Evolutionary conservation across 2,888 invertebrate genomes (phyloP), one percentile per base, ranked within the genome.

Genomic region (Drosophila yooni): DNA sequence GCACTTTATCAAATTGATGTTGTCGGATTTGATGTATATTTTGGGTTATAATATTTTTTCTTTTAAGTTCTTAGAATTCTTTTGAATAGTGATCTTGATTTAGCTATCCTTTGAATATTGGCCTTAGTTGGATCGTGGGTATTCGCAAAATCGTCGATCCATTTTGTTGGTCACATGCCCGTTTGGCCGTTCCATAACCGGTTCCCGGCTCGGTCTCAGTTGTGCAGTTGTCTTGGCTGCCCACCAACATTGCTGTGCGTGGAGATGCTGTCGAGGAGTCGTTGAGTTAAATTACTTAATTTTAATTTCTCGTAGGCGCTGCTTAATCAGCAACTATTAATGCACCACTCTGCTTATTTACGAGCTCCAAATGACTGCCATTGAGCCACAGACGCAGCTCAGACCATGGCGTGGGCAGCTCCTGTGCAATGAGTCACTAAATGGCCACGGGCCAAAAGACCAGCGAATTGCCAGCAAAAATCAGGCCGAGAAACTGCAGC

Each of bases 241-340:
- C 71, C 68, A 71, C 79, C 74, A 59, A 81, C 80, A 59, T 70
- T 27, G 27, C 21, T 46, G 18, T 21, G 18, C 15, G 29, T 29
- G 40, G 56, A 38, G 29, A 56, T 29, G 61, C 36, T 56, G 36
- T 51, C 15, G 46, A 46, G 48, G 21, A 58, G 66, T 59, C 76
- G 60, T 48, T 67, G 70, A 71, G 57, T 61, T 75, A 86, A 86
- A 88, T 88, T 88, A 86, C 86, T 86, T 88, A 88, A 86, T 86
- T 88, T 86, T 68, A 78, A 84, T 82, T 82, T 88, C 62, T 61
- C 81, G 84, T 87, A 82, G 84, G 88, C 79, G 86, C 85, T 92
- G 92, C 92, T 92, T 92, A 93, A 93, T 93, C 92, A 92, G 91
- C 91, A 91, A 86, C 92, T 92, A 92, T 92, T 92, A 92, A 91